Percentiles rank a stretch among this genome's conserved stretches.
Conservation (phyloP, 2,113 vertebrate species). For the Setophaga kirtlandii region DNA sequence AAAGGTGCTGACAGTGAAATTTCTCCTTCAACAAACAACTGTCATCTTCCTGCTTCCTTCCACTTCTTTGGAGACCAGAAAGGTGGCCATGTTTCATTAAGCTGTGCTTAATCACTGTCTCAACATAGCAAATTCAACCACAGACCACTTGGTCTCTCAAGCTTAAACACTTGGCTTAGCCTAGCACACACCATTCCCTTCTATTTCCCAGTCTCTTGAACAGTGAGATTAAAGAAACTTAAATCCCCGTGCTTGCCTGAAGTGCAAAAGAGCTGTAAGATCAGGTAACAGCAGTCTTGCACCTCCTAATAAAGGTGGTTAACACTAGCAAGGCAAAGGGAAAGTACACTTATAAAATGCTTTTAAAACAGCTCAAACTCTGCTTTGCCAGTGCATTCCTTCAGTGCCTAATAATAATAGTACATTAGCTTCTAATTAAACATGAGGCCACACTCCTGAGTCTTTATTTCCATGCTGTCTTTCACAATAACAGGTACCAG, state of each 20-base stretch:
- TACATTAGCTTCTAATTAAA: conserved; percentile 62
- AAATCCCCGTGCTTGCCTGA: not conserved
- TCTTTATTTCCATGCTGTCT: conserved; percentile 13
- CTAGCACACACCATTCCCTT: not conserved
- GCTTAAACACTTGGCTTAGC: not conserved
- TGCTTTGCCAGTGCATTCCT: conserved; percentile 13
- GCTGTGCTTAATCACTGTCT: not conserved
- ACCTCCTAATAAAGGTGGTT: not conserved
- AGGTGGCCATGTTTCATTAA: not conserved
- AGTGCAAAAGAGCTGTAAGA: not conserved
- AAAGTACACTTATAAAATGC: conserved; percentile 37
- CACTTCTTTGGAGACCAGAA: not conserved
- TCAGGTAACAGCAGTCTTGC: not conserved
- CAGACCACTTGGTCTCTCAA: not conserved
- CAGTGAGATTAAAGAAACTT: not conserved
- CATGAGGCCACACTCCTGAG: conserved; percentile 37
- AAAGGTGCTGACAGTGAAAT: not conserved
- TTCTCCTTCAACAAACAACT: not conserved
- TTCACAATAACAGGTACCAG: conserved; percentile 42
- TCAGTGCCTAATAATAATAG: conserved; percentile 28
- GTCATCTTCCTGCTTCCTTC: not conserved
- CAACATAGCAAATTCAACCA: not conserved
- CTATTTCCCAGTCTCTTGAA: not conserved
- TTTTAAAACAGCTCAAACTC: conserved; percentile 20
- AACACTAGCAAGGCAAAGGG: not conserved